Evolutionary conservation across 1,140 invertebrate genomes (phyloP), one percentile per base, ranked within the genome.

Genomic region (Drosophila persimilis): DNA sequence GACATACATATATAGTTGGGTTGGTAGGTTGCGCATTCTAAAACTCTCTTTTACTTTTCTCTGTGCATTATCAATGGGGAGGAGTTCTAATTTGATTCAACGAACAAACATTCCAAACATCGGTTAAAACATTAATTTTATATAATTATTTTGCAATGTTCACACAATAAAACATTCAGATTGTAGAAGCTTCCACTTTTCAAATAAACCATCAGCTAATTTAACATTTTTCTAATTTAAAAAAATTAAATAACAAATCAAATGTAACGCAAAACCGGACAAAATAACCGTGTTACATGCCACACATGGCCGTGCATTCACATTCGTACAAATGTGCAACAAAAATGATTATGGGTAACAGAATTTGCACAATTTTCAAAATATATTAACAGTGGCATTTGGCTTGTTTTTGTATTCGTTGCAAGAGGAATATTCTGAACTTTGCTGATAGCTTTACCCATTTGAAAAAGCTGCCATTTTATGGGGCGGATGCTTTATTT

Each of bases 21-120:
- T 48, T 73, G 20, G 48, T 72, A 73, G 47, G 57, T 71, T 61
- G 71, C 52, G 59, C 57, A 55, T 69, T 61, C 65, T 69, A 69
- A 67, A 61, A 48, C 17, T 44, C 13, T 17, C 13, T 17, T 52
- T 44, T 61, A 43, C 29, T 57, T 29, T 47, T 64, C 59, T 73
- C 46, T 53, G 71, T 73, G 71, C 71, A 73, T 9, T 57, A 53
- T 41, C 22, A 73, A 73, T 71, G 67, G 31, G 9, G 9, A 8
- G 31, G 52, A 73, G 62, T 55, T 55, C 39, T 52, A 62, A 52
- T 31, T 59, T 29, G 13, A 26, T 58, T 61, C 3, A 24, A 60
- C n/a, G 5, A 53, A 53, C 24, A 53, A 20, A 20, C 20, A 20
- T 20, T 53, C 31, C 26, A 39, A 31, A 39, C 3, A 26, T 55